These are phyloP conservation scores for Glossosoma conforme DNA, from an alignment of 1,140 invertebrate genomes.

Conservation along the genomic window DNA sequence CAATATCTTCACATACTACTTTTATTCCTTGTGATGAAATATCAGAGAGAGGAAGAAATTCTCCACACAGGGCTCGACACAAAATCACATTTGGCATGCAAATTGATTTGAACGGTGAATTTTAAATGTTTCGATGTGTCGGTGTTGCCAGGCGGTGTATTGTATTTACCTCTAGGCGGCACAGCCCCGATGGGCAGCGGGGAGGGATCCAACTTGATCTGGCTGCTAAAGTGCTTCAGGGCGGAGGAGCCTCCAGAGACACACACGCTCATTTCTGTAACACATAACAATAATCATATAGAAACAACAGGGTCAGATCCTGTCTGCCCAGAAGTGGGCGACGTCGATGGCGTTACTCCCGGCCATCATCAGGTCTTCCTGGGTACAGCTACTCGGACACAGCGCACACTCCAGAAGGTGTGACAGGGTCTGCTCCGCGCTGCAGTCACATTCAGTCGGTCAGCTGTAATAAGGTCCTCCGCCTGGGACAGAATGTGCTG, in stretches of 20 bases:
- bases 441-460: no score
- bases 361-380: no score
- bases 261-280: constrained; percentile 4
- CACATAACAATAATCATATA: background rate
- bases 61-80: background rate
- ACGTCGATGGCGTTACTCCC: no score
- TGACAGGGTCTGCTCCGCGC: no score
- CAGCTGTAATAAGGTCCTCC: no score
- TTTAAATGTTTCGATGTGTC: background rate
- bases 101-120: background rate
- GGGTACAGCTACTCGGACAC: background rate
- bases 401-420: background rate
- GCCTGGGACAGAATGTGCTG: no score
- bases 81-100: background rate
- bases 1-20: background rate
- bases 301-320: background rate
- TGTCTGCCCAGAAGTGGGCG: no score
- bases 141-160: background rate
- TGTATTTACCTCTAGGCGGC: constrained; percentile 31
- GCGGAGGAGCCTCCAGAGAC: background rate
- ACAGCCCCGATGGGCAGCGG: constrained; percentile 44
- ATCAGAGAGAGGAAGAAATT: background rate
- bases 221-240: constrained; percentile 42
- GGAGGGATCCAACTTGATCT: constrained; percentile 47
- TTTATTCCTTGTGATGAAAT: background rate